phyloP scores from a whole-genome alignment of 2,797 vertebrate genomes.

The Otus scops region DNA sequence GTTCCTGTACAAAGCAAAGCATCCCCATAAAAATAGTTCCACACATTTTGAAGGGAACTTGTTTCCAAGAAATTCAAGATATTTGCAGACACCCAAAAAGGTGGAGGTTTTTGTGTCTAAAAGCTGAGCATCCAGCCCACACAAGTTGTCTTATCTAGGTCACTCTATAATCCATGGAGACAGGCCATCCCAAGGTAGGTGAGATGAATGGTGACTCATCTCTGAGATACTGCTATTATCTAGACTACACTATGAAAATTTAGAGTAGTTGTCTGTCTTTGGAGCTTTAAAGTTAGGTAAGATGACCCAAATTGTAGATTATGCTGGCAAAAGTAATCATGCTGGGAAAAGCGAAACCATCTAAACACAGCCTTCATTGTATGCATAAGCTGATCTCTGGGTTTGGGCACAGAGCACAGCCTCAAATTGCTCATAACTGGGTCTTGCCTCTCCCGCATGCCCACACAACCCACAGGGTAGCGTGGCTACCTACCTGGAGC shows the following conservation, averaged over 20 bases:
- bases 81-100: background rate
- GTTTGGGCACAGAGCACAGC: background rate
- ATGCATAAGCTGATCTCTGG: background rate
- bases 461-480: rapidly evolving
- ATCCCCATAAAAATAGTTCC: background rate
- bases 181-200: background rate
- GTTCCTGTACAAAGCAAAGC: background rate
- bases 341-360: background rate
- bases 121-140: background rate
- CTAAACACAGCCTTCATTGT: background rate
- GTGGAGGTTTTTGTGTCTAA: background rate
- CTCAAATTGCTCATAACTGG: background rate
- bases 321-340: background rate
- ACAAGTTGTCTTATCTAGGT: background rate
- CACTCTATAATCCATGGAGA: background rate
- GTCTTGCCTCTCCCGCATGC: background rate
- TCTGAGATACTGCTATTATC: background rate
- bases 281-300: background rate
- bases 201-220: background rate
- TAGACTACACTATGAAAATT: background rate
- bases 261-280: background rate
- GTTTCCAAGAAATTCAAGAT: background rate
- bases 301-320: background rate
- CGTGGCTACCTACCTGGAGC: background rate
- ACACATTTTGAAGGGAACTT: background rate